Conservation (phyloP, 2,113 vertebrate genomes). For the Trachemys scripta region DNA sequence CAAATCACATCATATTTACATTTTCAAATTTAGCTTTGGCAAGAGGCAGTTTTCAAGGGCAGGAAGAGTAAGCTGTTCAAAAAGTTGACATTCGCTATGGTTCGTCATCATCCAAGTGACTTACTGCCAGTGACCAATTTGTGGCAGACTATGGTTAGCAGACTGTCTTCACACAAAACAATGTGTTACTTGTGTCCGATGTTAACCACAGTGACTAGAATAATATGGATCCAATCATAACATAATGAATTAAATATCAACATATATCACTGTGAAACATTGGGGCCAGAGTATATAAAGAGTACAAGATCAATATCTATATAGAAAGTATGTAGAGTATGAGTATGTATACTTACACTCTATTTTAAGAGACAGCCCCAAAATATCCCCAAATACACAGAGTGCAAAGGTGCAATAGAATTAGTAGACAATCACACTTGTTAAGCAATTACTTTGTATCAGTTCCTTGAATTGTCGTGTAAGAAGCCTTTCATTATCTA, state of each 20-base stretch:
- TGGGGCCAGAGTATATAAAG: accelerated
- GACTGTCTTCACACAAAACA: constrained; percentile 46
- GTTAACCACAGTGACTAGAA: not conserved
- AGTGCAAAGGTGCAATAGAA: not conserved
- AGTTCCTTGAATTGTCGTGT: not conserved
- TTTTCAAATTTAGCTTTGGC: not conserved
- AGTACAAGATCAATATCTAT: not conserved
- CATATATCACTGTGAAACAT: accelerated
- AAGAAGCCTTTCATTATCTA: not conserved
- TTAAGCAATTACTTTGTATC: not conserved
- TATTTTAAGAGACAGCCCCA: not conserved
- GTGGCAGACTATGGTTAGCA: not conserved
- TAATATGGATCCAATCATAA: not conserved
- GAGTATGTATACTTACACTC: not conserved
- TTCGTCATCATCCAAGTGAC: constrained; percentile 2
- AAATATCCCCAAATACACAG: not conserved
- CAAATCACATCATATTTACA: not conserved
- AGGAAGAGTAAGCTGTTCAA: not conserved
- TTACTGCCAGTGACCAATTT: constrained; percentile 68
- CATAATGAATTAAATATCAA: not conserved
- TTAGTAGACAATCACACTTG: not conserved
- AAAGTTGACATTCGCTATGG: constrained; percentile 24
- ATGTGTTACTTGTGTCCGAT: not conserved
- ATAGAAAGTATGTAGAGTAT: not conserved
- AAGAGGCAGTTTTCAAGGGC: constrained; percentile 11